Evolutionary conservation across 2,113 vertebrate species (phyloP).

Genomic region (Dissostichus mawsoni): DNA sequence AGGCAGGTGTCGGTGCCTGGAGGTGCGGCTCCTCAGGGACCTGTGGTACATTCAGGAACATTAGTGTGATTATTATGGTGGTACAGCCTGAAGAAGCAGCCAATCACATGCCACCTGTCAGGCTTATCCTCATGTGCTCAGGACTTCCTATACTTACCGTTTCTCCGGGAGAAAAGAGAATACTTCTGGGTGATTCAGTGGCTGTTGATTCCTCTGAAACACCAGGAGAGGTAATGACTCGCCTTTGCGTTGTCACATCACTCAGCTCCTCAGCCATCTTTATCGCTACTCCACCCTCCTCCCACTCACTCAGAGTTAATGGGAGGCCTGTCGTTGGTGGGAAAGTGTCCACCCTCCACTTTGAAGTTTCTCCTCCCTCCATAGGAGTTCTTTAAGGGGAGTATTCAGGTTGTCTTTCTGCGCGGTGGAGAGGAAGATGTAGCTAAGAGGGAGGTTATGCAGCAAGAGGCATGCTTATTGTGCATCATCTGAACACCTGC

Average conservation of each 20-base stretch:
- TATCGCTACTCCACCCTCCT: not conserved
- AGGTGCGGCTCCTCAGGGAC: conserved; percentile 11
- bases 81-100: conserved; percentile 9
- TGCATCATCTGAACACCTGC: conserved; percentile 13
- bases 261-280: conserved; percentile 1
- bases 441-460: no score
- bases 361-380: conserved; percentile 8
- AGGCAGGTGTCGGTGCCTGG: no score
- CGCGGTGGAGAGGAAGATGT: conserved; percentile 10
- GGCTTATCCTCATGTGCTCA: not conserved
- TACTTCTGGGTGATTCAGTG: not conserved
- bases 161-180: not conserved
- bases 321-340: conserved; percentile 15
- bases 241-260: not conserved
- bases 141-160: not conserved
- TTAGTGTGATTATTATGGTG: conserved; percentile 18
- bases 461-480: not conserved
- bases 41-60: conserved; percentile 34
- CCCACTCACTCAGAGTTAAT: conserved; percentile 34
- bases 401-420: conserved; percentile 4
- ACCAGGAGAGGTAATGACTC: not conserved
- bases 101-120: conserved; percentile 4
- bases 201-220: not conserved
- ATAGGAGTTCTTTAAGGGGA: not conserved
- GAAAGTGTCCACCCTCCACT: conserved; percentile 29